These are phyloP conservation scores for Mya arenaria DNA, from an alignment of 1,140 invertebrate species.

Conservation along the genomic window DNA sequence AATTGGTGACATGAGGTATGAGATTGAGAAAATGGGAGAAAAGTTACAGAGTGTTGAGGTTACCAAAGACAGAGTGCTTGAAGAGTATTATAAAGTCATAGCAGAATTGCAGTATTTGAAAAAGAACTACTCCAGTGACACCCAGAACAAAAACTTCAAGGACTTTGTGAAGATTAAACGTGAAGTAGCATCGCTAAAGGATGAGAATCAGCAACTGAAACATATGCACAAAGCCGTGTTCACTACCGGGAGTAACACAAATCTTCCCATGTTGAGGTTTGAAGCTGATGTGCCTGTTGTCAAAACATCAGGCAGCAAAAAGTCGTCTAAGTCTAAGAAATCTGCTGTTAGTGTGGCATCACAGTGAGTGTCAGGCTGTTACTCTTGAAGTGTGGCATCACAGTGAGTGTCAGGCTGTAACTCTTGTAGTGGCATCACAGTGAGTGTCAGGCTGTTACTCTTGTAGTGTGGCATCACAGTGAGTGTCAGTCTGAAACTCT, in stretches of 20 bases:
- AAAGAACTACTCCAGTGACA: constrained; percentile 7
- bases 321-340: constrained; percentile 25
- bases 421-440: no score
- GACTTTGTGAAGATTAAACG: constrained; percentile 53
- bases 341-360: constrained; percentile 5
- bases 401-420: no score
- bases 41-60: constrained; percentile 47
- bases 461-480: no score
- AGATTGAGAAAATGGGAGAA: constrained; percentile 32
- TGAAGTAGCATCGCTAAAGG: constrained; percentile 30
- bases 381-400: no score
- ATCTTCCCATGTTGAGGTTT: constrained; percentile 45
- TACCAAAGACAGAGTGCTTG: constrained; percentile 40
- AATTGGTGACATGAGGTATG: constrained; percentile 35
- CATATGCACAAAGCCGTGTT: not conserved
- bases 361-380: not conserved
- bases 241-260: not conserved
- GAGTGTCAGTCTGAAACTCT: no score
- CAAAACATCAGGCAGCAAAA: constrained; percentile 9
- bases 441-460: no score
- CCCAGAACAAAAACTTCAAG: constrained; percentile 40
- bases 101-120: constrained; percentile 45
- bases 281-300: constrained; percentile 1
- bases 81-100: constrained; percentile 42
- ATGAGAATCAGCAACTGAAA: constrained; percentile 39